phyloP scores from a whole-genome alignment of 92 coral and sea anemone species.

The Zoanthus sansibaricus region DNA sequence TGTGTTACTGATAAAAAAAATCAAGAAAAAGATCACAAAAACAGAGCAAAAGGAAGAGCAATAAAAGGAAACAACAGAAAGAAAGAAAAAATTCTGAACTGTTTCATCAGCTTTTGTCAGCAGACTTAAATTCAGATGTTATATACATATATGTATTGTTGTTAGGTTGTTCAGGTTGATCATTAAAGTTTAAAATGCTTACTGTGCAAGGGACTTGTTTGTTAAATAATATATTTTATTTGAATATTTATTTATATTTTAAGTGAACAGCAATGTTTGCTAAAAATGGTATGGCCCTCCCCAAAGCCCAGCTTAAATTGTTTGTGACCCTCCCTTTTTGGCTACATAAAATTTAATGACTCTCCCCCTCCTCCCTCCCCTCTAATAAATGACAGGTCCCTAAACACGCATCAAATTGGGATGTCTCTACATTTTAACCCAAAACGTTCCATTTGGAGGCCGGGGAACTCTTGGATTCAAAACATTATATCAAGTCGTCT shows the following conservation, averaged over 20 bases:
- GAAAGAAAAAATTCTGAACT: conserved; percentile 46
- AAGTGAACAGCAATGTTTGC: conserved; percentile 58
- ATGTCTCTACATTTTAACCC: too few relatives aligned
- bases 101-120: conserved; percentile 56
- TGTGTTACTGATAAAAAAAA: conserved; percentile 56
- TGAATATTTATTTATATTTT: conserved; percentile 50
- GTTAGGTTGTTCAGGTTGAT: conserved; percentile 40
- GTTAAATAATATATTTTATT: conserved; percentile 43
- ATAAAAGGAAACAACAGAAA: conserved; percentile 52
- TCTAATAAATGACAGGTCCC: conserved; percentile 48
- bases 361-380: conserved; percentile 50
- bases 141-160: conserved; percentile 1
- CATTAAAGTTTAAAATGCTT: conserved; percentile 51
- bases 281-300: conserved; percentile 60
- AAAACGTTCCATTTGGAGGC: too few relatives aligned
- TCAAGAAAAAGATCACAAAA: conserved; percentile 56
- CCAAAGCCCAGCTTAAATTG: conserved; percentile 46
- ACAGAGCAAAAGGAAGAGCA: conserved; percentile 66
- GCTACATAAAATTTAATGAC: conserved; percentile 52
- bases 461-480: too few relatives aligned
- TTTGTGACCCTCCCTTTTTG: conserved; percentile 57
- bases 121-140: conserved; percentile 57
- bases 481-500: too few relatives aligned
- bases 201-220: conserved; percentile 51
- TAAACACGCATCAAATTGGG: not conserved